Evolutionary conservation across 2,888 invertebrate genomes (phyloP), one percentile per base, ranked within the genome.

Genomic region (Anthrax anthrax): DNA sequence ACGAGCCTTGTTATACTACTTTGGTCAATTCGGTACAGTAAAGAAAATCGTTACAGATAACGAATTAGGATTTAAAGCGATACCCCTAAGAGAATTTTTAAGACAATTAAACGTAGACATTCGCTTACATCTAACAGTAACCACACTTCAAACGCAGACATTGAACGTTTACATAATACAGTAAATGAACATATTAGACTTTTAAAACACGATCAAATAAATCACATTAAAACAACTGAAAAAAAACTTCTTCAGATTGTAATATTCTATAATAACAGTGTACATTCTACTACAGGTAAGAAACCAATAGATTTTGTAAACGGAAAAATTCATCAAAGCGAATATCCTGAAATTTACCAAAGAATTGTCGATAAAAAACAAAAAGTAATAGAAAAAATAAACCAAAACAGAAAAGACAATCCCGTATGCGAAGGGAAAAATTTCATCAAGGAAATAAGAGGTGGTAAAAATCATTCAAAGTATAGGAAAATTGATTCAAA

Each of bases 51-150:
- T 55, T 17, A 44, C 46, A 13, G 50, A 54, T 32, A 52, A 51
- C 27, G 49, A 52, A 49, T 32, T 53, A 41, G 54, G 51, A 9
- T 53, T 51, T 18, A 53, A 55, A 40, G 54, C 54, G 1, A 37
- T 51, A 42, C 41, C 29, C 12, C 17, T 29, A 5, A 32, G 43
- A 18, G 43, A 43, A 5, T 43, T 43, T 19, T 19, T 43, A 1
- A 43, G 37, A 13, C 37, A 23, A 12, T 4, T n/a, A 14, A 23
- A 43, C 16, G 32, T 42, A 9, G 36, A 42, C 16, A 42, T 42
- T 18, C 42, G 36, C 13, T 42, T 36, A 42, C 36, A 36, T 42
- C 42, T 10, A 42, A 18, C n/a, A 42, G 18, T 18, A 42, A 42
- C 16, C 42, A 34, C 9, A 42, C 42, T 9, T 42, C 42, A 14